Percentiles rank a stretch among this genome's conserved stretches.
Evolutionary conservation across 2,888 invertebrate genomes (phyloP).

Genomic region (Apamea crenata): DNA sequence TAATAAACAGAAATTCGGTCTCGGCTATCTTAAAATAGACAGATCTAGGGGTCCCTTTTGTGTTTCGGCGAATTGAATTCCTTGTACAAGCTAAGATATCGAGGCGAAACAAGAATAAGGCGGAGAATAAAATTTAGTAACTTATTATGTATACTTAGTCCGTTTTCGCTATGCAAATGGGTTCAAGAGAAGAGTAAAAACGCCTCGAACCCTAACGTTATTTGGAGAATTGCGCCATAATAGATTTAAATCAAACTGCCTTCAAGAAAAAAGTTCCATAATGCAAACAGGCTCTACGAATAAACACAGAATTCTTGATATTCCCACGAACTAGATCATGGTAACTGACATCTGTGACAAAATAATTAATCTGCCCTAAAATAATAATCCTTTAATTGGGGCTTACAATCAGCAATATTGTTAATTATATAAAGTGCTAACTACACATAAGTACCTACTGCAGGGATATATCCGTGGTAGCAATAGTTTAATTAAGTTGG

Average conservation of each 20-base stretch:
- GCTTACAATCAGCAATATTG: slow-evolving; percentile 18
- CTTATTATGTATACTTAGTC: slow-evolving; percentile 25
- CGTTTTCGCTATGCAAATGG: slow-evolving; percentile 44
- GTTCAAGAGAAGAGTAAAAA: slow-evolving; percentile 47
- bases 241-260: slow-evolving; percentile 30
- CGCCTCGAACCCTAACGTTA: slow-evolving; percentile 13
- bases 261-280: slow-evolving; percentile 10
- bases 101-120: slow-evolving; percentile 47
- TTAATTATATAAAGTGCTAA: slow-evolving; percentile 48
- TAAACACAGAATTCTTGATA: slow-evolving; percentile 1
- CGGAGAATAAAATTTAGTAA: slow-evolving; percentile 44
- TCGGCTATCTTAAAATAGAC: slow-evolving; percentile 51
- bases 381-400: slow-evolving; percentile 22
- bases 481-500: slow-evolving; percentile 69
- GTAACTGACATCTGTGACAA: slow-evolving; percentile 6
- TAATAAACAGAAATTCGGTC: slow-evolving; percentile 42
- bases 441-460: slow-evolving; percentile 15
- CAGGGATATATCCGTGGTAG: slow-evolving; percentile 31
- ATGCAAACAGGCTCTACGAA: neutral
- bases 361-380: slow-evolving; percentile 33
- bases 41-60: slow-evolving; percentile 35
- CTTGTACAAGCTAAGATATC: slow-evolving; percentile 35
- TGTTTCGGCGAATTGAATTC: slow-evolving; percentile 45
- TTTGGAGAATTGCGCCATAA: slow-evolving; percentile 30
- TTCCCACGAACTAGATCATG: neutral